Percentiles rank a stretch among this genome's conserved stretches.
Evolutionary conservation across 1,140 invertebrate genomes (phyloP).

Genomic region (Propsilocerus akamusi): DNA sequence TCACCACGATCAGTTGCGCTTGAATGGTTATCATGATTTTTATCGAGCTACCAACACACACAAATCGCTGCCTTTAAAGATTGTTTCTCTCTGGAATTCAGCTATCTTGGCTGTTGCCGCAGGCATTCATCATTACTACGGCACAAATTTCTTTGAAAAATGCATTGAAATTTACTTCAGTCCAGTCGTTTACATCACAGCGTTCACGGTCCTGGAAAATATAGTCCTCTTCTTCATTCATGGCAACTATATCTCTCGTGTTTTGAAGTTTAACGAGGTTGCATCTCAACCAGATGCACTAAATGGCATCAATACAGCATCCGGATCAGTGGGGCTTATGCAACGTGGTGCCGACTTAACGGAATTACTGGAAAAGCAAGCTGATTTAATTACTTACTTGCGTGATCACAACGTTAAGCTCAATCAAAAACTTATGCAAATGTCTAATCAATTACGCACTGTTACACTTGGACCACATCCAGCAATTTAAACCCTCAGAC

Average conservation of each 20-base stretch:
- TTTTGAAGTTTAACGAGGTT: slow-evolving; percentile 34
- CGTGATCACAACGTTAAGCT: slow-evolving; percentile 28
- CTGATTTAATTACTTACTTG: slow-evolving; percentile 28
- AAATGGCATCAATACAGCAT: slow-evolving; percentile 27
- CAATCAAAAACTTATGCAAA: slow-evolving; percentile 27
- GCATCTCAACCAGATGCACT: slow-evolving; percentile 34
- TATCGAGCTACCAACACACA: slow-evolving; percentile 38
- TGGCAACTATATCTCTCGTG: slow-evolving; percentile 36
- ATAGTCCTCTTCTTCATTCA: slow-evolving; percentile 31
- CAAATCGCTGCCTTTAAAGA: slow-evolving; percentile 36
- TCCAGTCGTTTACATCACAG: slow-evolving; percentile 35
- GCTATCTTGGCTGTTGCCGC: slow-evolving; percentile 34
- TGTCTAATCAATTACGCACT: slow-evolving; percentile 8
- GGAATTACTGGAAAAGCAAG: slow-evolving; percentile 45
- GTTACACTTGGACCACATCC: neutral
- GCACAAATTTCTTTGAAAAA: slow-evolving; percentile 33
- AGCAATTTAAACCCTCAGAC: neutral
- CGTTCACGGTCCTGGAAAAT: slow-evolving; percentile 33
- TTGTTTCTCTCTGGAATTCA: slow-evolving; percentile 41
- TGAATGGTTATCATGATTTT: slow-evolving; percentile 45
- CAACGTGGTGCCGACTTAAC: slow-evolving; percentile 31
- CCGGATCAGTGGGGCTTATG: slow-evolving; percentile 33
- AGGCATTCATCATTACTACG: slow-evolving; percentile 40
- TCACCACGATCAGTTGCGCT: slow-evolving; percentile 34
- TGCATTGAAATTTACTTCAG: slow-evolving; percentile 31